Conservation (phyloP, 2,113 vertebrate genomes). For the Melanerpes aurifrons region DNA sequence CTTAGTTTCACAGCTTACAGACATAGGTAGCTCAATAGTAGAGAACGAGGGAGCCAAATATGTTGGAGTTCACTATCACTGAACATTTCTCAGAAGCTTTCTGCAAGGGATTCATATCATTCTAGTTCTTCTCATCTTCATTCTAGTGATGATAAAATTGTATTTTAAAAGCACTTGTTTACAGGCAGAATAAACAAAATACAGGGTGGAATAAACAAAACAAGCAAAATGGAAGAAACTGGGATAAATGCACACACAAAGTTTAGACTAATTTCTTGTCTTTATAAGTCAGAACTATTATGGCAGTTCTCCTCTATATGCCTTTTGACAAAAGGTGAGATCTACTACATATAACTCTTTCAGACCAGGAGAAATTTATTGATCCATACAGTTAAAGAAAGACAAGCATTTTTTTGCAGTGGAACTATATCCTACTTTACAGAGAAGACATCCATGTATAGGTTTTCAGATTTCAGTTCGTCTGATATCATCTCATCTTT, state of each 20-base stretch:
- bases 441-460: not conserved
- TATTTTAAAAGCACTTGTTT: not conserved
- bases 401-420: not conserved
- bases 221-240: not conserved
- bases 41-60: not conserved
- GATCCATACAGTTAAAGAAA: not conserved
- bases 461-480: not conserved
- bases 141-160: not conserved
- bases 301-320: not conserved
- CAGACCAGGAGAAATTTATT: not conserved
- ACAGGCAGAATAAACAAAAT: not conserved
- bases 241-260: not conserved
- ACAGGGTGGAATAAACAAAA: not conserved
- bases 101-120: accelerated
- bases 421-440: not conserved
- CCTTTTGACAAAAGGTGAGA: not conserved
- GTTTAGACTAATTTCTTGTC: not conserved
- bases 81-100: not conserved
- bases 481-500: not conserved
- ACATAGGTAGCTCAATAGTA: not conserved
- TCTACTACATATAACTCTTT: not conserved
- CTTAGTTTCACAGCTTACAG: not conserved
- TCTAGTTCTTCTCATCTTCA: not conserved
- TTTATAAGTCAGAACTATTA: not conserved
- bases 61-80: not conserved